Conservation (phyloP, 2,797 vertebrate genomes). For the Sphaeramia orbicularis region DNA sequence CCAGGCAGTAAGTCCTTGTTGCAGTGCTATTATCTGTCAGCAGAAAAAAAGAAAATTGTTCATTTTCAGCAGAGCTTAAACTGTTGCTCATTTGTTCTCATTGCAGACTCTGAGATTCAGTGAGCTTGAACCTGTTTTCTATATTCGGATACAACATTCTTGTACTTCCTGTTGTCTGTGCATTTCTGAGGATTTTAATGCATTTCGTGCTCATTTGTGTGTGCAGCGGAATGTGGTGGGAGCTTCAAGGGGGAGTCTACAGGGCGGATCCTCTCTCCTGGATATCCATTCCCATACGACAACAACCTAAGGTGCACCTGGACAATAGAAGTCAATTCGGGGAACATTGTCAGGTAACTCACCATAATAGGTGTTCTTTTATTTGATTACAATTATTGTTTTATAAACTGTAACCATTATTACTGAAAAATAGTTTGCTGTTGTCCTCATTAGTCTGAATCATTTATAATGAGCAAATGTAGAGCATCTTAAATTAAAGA, state of each 20-base stretch:
- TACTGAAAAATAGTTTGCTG: not conserved
- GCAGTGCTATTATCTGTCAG: slow-evolving; percentile 40
- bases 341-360: slow-evolving; percentile 95
- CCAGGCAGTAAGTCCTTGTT: slow-evolving; percentile 36
- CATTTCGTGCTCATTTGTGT: slow-evolving; percentile 32
- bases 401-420: not conserved
- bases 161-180: slow-evolving; percentile 5
- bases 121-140: slow-evolving; percentile 12
- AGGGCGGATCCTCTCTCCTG: slow-evolving; percentile 96
- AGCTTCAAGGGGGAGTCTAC: slow-evolving; percentile 94
- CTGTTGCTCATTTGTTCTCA: slow-evolving; percentile 38
- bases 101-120: slow-evolving; percentile 24
- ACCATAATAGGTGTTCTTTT: not conserved
- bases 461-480: slow-evolving; percentile 2
- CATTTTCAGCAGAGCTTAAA: slow-evolving; percentile 28
- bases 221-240: slow-evolving; percentile 95
- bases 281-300: slow-evolving; percentile 98
- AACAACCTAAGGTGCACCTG: slow-evolving; percentile 97
- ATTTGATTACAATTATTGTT: slow-evolving; percentile 1
- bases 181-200: not conserved
- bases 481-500: slow-evolving; percentile 6
- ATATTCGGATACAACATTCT: slow-evolving; percentile 8
- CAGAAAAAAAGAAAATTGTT: slow-evolving; percentile 31
- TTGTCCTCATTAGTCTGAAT: not conserved
- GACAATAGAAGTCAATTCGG: slow-evolving; percentile 94